Base-by-base conservation (phyloP, 2,797 vertebrate genomes). In the Neosalanx taihuensis region DNA sequence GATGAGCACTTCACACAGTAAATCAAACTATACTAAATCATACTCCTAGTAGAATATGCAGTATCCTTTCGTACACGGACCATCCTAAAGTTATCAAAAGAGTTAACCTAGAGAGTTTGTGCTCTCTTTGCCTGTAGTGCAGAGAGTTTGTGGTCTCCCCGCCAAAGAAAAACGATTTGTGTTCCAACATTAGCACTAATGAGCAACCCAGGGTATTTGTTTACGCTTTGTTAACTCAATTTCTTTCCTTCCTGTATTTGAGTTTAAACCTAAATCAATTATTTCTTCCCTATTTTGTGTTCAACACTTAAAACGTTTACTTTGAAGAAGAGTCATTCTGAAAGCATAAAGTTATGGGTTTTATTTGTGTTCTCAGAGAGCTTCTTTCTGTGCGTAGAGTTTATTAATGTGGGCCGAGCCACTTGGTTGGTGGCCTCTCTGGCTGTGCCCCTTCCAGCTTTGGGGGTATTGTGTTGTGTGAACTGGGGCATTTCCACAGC, bases 401-500 rank as follows among this genome's bases (percentile, higher is more conserved):
- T 46, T 74, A 76, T 77, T 33, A 66, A 75, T 72, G 63, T 71
- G 51, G 37, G 66, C 49, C 57, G 72, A 71, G 30, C 72, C 0
- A 69, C 74, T 80, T 74, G 67, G 67, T 64, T 37, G 10, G 35
- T 53, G 61, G 18, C 62, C 70, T 15, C 77, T 79, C 83, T 59
- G 49, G 66, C n/a, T 51, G 78, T 81, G 69, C 78, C 78, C 70
- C 84, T 65, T 67, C 64, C 69, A 3, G 46, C 70, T 60, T 51
- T 67, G 71, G 75, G 75, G 74, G 73, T 78, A 80, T 78, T 85
- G 79, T 82, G 77, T 66, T 9, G 10, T 74, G 76, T 71, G 87
- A 85, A 86, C 85, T 86, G 79, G 79, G 71, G 70, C 74, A 61
- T 83, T 85, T 72, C 67, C 75, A 62, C 69, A 64, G 53, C 61